Conservation (phyloP, 2,113 vertebrate genomes). For the Mustelus asterias region DNA sequence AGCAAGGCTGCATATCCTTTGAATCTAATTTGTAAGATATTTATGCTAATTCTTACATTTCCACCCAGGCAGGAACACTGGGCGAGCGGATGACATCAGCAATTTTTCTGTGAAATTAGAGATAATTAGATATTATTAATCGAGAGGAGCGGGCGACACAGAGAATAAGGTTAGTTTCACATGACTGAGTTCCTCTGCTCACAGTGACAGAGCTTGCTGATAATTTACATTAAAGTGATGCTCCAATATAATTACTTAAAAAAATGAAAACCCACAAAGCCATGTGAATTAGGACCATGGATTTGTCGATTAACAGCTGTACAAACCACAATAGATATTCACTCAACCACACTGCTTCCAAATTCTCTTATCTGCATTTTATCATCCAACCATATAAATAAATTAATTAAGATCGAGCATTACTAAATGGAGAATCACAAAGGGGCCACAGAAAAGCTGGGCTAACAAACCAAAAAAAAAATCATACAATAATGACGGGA, state of each 20-base stretch:
- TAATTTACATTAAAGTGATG: conserved; percentile 11
- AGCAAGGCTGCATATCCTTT: not conserved
- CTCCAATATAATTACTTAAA: not conserved
- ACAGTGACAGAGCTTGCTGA: not conserved
- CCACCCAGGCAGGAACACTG: not conserved
- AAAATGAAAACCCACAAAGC: not conserved
- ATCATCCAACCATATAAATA: not conserved
- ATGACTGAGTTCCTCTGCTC: not conserved
- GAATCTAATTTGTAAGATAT: not conserved
- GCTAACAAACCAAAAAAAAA: not conserved
- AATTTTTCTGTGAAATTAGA: conserved; percentile 8
- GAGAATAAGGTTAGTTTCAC: conserved; percentile 8
- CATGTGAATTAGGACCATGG: not conserved
- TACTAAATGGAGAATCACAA: not conserved
- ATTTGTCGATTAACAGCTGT: not conserved
- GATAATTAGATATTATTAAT: conserved; percentile 28
- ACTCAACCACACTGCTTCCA: not conserved
- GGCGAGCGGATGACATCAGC: not conserved
- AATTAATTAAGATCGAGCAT: not conserved
- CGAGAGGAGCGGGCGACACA: not conserved
- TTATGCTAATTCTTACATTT: not conserved
- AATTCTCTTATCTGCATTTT: not conserved
- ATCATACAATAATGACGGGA: not conserved
- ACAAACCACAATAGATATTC: not conserved
- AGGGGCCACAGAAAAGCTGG: not conserved